A percentile compares a stretch with the other conserved stretches of the same genome.
phyloP scores from a whole-genome alignment of 2,113 vertebrate species.

The Pedetes capensis region DNA sequence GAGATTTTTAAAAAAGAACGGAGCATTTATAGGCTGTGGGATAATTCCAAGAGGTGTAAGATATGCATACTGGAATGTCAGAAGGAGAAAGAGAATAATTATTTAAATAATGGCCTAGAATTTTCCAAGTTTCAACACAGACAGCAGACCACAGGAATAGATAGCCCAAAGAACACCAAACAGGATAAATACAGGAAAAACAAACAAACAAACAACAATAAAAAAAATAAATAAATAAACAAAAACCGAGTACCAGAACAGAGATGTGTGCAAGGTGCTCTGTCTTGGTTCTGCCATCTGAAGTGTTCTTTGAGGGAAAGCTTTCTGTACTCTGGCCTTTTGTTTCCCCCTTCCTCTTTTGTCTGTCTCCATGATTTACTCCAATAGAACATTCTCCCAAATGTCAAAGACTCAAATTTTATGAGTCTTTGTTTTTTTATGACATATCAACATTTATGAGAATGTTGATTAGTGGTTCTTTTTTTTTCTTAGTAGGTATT shows the following conservation, averaged over 20 bases:
- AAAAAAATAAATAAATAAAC: background rate
- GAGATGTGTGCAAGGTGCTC: no score
- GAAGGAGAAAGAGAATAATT: background rate
- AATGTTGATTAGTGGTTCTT: no score
- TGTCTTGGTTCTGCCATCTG: background rate
- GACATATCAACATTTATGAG: no score
- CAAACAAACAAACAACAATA: no score
- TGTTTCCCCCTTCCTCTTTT: background rate
- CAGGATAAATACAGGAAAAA: no score
- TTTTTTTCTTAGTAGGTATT: no score
- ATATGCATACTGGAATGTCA: background rate
- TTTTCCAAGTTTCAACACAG: background rate
- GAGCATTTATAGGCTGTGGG: background rate
- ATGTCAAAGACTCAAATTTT: background rate
- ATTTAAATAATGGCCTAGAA: background rate
- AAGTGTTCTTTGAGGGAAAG: background rate
- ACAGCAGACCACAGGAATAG: background rate
- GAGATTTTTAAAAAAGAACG: background rate
- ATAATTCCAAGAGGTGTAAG: background rate
- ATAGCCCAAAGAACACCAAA: no score
- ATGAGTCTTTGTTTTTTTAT: background rate
- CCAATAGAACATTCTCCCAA: background rate
- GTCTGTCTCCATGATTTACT: background rate
- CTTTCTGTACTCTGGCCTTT: background rate
- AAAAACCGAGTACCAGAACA: no score